A percentile compares a stretch with the other conserved stretches of the same genome.
Conservation (phyloP, 1,140 invertebrate species). For the Platyura marginata region DNA sequence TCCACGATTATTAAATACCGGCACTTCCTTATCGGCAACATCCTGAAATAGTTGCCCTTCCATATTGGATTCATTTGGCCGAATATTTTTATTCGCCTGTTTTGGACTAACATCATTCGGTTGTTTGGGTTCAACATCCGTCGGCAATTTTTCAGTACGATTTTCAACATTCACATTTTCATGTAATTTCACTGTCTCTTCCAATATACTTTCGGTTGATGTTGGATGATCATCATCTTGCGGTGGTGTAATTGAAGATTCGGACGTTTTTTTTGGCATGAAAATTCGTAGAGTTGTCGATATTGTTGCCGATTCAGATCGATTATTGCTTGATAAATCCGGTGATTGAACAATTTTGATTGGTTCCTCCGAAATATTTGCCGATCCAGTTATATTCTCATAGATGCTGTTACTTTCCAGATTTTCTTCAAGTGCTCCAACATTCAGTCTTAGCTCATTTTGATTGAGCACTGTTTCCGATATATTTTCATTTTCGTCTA, state of each 20-base stretch:
- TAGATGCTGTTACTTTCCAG: neutral
- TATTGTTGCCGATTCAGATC: conserved; percentile 8
- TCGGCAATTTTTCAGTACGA: too few relatives aligned
- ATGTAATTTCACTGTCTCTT: too few relatives aligned
- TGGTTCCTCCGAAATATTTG: conserved; percentile 7
- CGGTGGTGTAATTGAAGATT: neutral
- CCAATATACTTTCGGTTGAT: too few relatives aligned
- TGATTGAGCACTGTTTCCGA: neutral
- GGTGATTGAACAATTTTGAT: conserved; percentile 16
- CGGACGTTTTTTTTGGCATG: neutral
- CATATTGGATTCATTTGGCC: conserved; percentile 5
- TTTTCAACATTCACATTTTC: too few relatives aligned
- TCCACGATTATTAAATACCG: conserved; percentile 43
- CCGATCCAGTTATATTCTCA: neutral
- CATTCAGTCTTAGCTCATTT: neutral
- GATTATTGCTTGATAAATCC: conserved; percentile 7
- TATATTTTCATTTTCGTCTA: too few relatives aligned
- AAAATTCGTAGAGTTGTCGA: conserved; percentile 6
- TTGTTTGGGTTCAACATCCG: neutral
- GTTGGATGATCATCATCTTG: neutral
- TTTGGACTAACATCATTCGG: neutral
- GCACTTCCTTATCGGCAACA: conserved; percentile 35
- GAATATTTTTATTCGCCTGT: neutral
- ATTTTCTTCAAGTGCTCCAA: neutral
- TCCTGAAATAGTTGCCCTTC: conserved; percentile 36